Evolutionary conservation across 2,113 vertebrate genomes (phyloP).

Genomic region (Indri indri): DNA sequence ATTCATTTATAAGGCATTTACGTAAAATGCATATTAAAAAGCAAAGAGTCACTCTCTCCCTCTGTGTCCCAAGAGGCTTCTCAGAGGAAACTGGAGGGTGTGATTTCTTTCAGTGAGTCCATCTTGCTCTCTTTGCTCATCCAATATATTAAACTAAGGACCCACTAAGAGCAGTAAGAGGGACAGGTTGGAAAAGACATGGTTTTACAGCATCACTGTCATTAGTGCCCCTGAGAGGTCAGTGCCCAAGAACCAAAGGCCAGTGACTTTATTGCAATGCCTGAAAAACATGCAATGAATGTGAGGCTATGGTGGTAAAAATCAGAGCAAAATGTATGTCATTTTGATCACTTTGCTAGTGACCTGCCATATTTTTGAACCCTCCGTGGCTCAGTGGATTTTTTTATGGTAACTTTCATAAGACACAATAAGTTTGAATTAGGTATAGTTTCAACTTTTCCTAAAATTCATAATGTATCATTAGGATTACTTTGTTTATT

Average conservation of each 20-base stretch:
- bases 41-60: not conserved
- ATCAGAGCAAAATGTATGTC: not conserved
- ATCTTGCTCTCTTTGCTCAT: not conserved
- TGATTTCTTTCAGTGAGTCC: not conserved
- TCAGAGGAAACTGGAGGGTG: not conserved
- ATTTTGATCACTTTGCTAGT: not conserved
- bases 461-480: constrained; percentile 11
- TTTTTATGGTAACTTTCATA: not conserved
- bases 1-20: constrained; percentile 35
- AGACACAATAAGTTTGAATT: not conserved
- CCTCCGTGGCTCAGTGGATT: not conserved
- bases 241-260: not conserved
- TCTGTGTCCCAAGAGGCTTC: not conserved
- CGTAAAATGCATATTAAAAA: constrained; percentile 51
- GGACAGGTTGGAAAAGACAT: not conserved
- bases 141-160: not conserved
- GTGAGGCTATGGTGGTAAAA: not conserved
- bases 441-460: not conserved
- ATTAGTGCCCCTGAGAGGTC: not conserved
- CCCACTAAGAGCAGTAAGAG: not conserved
- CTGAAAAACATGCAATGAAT: not conserved
- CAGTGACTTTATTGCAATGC: not conserved
- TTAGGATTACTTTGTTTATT: constrained; percentile 13
- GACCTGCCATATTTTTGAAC: not conserved
- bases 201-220: not conserved